Evolutionary conservation across 2,888 invertebrate genomes (phyloP).

Genomic region (Petrolisthes manimaculis): DNA sequence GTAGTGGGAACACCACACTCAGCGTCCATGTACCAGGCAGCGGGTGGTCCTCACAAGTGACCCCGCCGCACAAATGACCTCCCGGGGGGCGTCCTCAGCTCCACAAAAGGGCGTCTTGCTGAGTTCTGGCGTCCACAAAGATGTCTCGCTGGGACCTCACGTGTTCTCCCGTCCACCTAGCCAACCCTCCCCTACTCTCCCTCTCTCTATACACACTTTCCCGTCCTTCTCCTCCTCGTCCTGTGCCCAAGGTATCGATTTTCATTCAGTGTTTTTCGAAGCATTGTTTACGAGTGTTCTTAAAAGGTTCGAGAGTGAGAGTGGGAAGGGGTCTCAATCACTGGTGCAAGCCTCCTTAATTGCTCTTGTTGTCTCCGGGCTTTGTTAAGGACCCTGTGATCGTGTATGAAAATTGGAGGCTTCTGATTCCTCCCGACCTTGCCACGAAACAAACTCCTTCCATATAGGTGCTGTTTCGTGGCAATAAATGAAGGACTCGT

Average conservation of each 20-base stretch:
- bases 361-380: background rate
- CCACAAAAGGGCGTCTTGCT: background rate
- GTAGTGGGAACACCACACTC: background rate
- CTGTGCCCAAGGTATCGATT: background rate
- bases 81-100: background rate
- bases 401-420: too few species aligned
- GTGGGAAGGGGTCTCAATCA: background rate
- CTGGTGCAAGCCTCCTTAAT: too few species aligned
- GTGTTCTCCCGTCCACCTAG: background rate
- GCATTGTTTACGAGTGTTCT: background rate
- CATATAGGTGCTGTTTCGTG: too few species aligned
- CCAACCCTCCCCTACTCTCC: background rate
- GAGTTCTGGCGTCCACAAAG: background rate
- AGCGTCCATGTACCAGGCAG: background rate
- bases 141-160: slow-evolving; percentile 14
- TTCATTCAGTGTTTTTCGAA: background rate
- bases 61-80: background rate
- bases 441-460: too few species aligned
- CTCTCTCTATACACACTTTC: background rate
- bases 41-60: slow-evolving; percentile 5
- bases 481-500: too few species aligned
- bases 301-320: background rate
- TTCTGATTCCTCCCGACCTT: too few species aligned
- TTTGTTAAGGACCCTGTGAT: too few species aligned
- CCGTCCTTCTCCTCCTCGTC: background rate